Evolutionary conservation across 2,113 vertebrate genomes (phyloP).

Genomic region (Sciurus niger): DNA sequence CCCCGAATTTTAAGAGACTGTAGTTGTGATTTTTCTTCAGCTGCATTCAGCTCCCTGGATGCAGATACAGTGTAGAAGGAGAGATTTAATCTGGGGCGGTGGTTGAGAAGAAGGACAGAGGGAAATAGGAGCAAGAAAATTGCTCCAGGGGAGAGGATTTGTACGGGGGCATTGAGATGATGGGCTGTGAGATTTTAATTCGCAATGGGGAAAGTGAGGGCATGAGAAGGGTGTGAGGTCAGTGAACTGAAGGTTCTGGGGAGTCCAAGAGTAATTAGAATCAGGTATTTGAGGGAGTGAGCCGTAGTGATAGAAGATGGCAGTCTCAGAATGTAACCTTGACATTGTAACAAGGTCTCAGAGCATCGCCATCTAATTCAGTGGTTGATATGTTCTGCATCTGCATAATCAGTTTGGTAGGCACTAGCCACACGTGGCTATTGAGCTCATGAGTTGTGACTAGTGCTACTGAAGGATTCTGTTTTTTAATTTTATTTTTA

Average conservation of each 20-base stretch:
- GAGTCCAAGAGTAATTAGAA: neutral
- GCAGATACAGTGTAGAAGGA: neutral
- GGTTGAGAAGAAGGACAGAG: neutral
- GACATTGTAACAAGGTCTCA: neutral
- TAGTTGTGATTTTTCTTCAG: neutral
- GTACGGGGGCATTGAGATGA: neutral
- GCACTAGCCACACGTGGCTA: neutral
- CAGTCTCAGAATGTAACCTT: neutral
- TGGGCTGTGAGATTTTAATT: neutral
- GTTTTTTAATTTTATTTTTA: neutral
- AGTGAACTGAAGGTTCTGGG: neutral
- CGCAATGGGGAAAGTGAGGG: neutral
- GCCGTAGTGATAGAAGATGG: neutral
- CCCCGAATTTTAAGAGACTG: neutral
- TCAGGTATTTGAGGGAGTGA: neutral
- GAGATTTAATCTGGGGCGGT: neutral
- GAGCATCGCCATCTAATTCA: no score
- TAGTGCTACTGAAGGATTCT: neutral
- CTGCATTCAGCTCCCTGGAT: neutral
- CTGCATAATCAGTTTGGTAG: neutral
- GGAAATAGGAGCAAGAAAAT: neutral
- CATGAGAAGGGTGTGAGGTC: neutral
- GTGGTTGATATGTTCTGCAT: neutral
- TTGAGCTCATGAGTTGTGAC: neutral
- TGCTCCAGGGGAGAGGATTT: neutral